A percentile compares a stretch with the other conserved stretches of the same genome.
Evolutionary conservation across 2,797 vertebrate species (phyloP).

Genomic region (Melanotaenia maccullochi): DNA sequence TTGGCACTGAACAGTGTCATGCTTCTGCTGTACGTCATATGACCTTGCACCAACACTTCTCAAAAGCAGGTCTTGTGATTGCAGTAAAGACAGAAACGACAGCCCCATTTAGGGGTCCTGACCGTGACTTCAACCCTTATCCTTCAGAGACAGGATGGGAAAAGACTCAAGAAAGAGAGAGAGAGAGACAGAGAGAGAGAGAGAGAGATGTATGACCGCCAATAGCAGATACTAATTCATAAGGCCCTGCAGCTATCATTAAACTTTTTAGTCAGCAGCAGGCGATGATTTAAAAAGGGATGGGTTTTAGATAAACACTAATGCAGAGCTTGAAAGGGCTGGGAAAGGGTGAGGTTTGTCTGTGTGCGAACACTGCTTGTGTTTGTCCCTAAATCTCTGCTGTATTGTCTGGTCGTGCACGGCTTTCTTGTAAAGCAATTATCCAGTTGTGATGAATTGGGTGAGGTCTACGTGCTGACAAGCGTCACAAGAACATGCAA

Average conservation of each 20-base stretch:
- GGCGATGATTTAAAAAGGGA: conserved; percentile 64
- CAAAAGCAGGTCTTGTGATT: conserved; percentile 66
- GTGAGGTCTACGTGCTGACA: conserved; percentile 35
- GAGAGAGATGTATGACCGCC: conserved; percentile 59
- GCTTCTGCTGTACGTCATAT: conserved; percentile 67
- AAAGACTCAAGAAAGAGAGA: conserved; percentile 52
- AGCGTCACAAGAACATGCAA: conserved; percentile 56
- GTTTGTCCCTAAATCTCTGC: conserved; percentile 44
- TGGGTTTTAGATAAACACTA: conserved; percentile 68
- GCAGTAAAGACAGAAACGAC: conserved; percentile 59
- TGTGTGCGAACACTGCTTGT: conserved; percentile 26
- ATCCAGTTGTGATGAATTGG: conserved; percentile 38
- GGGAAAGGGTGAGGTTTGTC: conserved; percentile 18
- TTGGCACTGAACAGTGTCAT: conserved; percentile 57
- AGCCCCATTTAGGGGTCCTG: conserved; percentile 59
- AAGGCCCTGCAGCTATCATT: conserved; percentile 75
- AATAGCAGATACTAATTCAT: conserved; percentile 72
- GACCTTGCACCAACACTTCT: conserved; percentile 62
- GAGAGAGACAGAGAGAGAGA: conserved; percentile 41
- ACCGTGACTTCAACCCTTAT: conserved; percentile 80
- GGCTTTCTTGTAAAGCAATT: conserved; percentile 26
- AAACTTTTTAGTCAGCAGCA: conserved; percentile 76
- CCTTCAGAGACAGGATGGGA: conserved; percentile 55
- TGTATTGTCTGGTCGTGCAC: conserved; percentile 37
- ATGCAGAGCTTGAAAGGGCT: conserved; percentile 37